Conservation (phyloP, 2,797 vertebrate species). For the Smutsia temminckii region DNA sequence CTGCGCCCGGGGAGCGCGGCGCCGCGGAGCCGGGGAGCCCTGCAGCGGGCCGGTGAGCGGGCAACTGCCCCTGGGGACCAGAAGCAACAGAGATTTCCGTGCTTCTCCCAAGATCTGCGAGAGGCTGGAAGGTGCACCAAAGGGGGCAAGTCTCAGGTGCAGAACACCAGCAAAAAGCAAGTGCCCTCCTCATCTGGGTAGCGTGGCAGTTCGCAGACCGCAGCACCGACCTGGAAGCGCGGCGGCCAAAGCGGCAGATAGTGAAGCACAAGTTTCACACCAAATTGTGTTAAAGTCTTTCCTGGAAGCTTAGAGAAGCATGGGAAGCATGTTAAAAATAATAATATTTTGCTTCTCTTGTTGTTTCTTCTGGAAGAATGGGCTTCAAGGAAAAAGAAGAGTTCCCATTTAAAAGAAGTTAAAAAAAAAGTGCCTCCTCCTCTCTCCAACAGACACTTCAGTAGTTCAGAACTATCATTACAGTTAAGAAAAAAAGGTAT, state of each 20-base stretch:
- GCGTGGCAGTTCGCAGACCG: neutral
- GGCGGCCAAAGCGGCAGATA: neutral
- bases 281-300: neutral
- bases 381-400: neutral
- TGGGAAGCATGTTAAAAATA: neutral
- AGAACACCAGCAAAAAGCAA: neutral
- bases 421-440: neutral
- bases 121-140: neutral
- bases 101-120: neutral
- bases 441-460: neutral
- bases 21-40: neutral
- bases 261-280: neutral
- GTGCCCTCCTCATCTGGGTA: neutral
- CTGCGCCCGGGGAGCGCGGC: neutral
- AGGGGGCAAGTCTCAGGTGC: neutral
- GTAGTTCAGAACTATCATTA: neutral
- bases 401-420: neutral
- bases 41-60: neutral
- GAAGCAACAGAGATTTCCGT: neutral
- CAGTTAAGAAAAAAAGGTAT: neutral
- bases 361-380: constrained; percentile 7
- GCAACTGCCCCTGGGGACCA: neutral
- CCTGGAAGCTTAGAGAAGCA: neutral
- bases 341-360: neutral
- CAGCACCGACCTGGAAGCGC: neutral